Percentiles rank a stretch among this genome's conserved stretches.
phyloP scores from a whole-genome alignment of 2,888 invertebrate species.

The Adineta ricciae region DNA sequence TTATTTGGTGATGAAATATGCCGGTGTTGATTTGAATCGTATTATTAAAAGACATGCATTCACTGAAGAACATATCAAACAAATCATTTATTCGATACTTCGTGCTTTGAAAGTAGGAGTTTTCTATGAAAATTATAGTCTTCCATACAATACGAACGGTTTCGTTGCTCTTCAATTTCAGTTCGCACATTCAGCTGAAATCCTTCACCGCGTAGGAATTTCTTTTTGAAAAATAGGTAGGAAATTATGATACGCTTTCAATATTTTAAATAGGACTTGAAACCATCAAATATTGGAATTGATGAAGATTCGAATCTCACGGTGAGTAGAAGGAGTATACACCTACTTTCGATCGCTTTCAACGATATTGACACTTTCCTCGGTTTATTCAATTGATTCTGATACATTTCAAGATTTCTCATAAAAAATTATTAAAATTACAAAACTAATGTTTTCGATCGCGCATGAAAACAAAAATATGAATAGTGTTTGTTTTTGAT shows the following conservation, averaged over 20 bases:
- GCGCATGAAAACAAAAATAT: too few relatives aligned
- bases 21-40: background rate
- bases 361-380: too few relatives aligned
- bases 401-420: too few relatives aligned
- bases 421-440: too few relatives aligned
- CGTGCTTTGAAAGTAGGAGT: background rate
- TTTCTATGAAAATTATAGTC: too few relatives aligned
- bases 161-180: background rate
- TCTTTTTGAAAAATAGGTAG: too few relatives aligned
- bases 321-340: conserved; percentile 40
- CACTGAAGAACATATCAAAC: background rate
- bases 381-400: too few relatives aligned
- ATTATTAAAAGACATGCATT: background rate
- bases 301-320: conserved; percentile 96
- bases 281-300: conserved; percentile 95
- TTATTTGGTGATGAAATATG: background rate
- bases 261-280: conserved; percentile 63
- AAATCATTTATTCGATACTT: background rate
- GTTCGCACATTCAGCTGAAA: conserved; percentile 4
- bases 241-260: too few relatives aligned
- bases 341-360: too few relatives aligned
- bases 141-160: background rate
- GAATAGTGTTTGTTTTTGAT: background rate
- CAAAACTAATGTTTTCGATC: too few relatives aligned
- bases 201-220: background rate